These are phyloP conservation scores for Sciurus niger DNA, from an alignment of 2,113 vertebrate genomes.

Conservation along the genomic window DNA sequence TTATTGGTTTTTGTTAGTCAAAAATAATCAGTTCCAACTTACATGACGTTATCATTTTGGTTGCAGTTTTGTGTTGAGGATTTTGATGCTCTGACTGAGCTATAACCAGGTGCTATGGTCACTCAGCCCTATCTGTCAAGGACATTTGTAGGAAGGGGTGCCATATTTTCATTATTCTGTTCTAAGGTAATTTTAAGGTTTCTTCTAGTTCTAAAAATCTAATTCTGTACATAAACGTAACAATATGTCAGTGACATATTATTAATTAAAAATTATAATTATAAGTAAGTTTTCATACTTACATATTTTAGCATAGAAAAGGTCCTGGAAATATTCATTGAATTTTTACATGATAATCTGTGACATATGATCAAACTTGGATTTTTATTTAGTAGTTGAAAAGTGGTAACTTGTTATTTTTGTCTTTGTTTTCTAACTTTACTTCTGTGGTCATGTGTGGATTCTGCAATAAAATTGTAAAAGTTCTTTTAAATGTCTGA, in stretches of 20 bases:
- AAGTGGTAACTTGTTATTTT: constrained; percentile 8
- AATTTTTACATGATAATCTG: not conserved
- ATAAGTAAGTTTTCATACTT: not conserved
- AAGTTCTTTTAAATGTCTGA: not conserved
- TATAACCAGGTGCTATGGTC: not conserved
- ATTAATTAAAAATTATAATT: constrained; percentile 10
- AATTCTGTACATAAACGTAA: not conserved
- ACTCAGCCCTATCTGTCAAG: not conserved
- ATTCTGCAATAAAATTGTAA: constrained; percentile 42
- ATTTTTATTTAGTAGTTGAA: not conserved
- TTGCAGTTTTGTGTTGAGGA: constrained; percentile 2
- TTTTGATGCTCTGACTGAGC: not conserved
- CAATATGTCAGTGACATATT: constrained; percentile 19
- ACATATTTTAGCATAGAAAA: constrained; percentile 51
- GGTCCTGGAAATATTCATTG: not conserved
- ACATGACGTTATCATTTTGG: not conserved
- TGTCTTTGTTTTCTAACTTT: constrained; percentile 60
- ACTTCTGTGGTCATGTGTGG: not conserved
- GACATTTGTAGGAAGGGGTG: not conserved
- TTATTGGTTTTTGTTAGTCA: not conserved
- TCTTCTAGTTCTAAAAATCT: constrained; percentile 20
- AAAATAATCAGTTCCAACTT: constrained; percentile 23
- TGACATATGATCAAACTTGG: not conserved
- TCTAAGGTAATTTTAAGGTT: constrained; percentile 46
- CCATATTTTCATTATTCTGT: not conserved